Evolutionary conservation across 1,140 invertebrate genomes (phyloP).

Genomic region (Drosophila orena): DNA sequence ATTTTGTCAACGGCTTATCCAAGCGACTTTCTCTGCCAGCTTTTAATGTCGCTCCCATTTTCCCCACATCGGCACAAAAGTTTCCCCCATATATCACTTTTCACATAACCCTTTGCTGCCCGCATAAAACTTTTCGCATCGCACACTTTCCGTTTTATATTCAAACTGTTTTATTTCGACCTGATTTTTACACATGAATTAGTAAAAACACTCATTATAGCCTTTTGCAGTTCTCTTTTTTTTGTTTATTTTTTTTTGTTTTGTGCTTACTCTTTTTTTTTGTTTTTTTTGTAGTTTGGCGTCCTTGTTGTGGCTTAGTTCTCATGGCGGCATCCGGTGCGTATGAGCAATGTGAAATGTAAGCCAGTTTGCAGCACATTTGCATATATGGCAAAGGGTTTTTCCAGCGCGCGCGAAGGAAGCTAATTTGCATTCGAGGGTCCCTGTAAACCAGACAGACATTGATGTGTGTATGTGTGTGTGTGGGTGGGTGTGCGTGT

Average conservation of each 20-base stretch:
- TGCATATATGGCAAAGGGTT: constrained; percentile 56
- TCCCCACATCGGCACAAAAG: constrained; percentile 8
- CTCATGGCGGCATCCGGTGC: constrained; percentile 17
- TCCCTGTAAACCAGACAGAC: constrained; percentile 19
- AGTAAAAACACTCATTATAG: constrained; percentile 65
- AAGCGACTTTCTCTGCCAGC: neutral
- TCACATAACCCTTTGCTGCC: neutral
- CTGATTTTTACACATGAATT: constrained; percentile 78
- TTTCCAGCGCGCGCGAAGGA: constrained; percentile 12
- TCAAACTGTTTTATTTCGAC: constrained; percentile 67
- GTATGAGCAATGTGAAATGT: constrained; percentile 65
- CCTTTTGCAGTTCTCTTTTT: constrained; percentile 8
- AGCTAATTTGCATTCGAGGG: constrained; percentile 71
- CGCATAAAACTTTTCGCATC: constrained; percentile 35
- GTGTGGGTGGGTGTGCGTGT: constrained; percentile 8
- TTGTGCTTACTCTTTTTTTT: constrained; percentile 30
- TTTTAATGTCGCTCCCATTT: constrained; percentile 10
- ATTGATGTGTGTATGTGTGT: constrained; percentile 26
- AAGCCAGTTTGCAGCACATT: constrained; percentile 66
- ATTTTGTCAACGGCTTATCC: neutral
- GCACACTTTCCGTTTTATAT: constrained; percentile 53
- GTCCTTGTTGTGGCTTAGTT: constrained; percentile 25
- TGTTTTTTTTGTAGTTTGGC: constrained; percentile 23
- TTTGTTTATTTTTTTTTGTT: neutral
- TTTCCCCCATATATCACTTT: constrained; percentile 18